A percentile compares a stretch with the other conserved stretches of the same genome.
Conservation (phyloP, 2,797 vertebrate species). For the Otus scops region DNA sequence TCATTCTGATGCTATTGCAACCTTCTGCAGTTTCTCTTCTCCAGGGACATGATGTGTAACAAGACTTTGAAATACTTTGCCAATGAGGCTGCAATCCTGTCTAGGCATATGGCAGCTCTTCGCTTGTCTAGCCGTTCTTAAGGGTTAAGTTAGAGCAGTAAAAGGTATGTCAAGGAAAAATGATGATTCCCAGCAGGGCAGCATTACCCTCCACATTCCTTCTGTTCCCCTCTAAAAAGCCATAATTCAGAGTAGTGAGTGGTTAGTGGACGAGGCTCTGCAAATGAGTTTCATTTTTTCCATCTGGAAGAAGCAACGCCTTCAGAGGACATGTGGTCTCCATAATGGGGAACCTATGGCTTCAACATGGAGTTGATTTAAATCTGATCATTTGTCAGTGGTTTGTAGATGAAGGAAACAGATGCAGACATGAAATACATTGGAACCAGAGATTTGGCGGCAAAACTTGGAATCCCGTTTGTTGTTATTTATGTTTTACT, state of each 20-base stretch:
- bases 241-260: background rate
- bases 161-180: background rate
- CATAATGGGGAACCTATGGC: background rate
- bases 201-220: background rate
- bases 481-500: background rate
- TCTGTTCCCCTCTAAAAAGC: background rate
- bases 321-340: background rate
- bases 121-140: background rate
- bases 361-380: background rate
- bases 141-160: background rate
- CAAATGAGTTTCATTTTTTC: background rate
- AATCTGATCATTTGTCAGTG: background rate
- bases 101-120: background rate
- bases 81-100: background rate
- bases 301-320: background rate
- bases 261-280: background rate
- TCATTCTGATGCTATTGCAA: constrained; percentile 47
- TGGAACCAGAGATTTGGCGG: background rate
- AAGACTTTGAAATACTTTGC: constrained; percentile 13
- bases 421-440: background rate
- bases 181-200: background rate
- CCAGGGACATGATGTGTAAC: constrained; percentile 61
- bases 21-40: constrained; percentile 56
- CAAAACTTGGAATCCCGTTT: background rate
- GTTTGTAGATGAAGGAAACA: background rate